Evolutionary conservation across 2,888 invertebrate species (phyloP), one percentile per base, ranked within the genome.

Genomic region (Leucophenga maculata): DNA sequence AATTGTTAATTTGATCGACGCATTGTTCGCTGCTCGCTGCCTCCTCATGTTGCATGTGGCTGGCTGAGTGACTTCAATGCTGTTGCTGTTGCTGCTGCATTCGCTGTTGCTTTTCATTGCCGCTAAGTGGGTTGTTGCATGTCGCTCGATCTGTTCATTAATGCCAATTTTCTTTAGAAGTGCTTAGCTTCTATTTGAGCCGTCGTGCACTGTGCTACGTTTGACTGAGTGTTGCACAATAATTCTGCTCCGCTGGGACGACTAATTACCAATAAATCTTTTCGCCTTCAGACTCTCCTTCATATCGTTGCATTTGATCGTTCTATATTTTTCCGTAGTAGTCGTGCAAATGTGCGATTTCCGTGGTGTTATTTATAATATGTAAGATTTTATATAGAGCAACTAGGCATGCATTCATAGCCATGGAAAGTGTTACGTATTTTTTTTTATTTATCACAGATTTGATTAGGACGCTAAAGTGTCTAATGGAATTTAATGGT

Each of bases 1-100:
- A 86, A 82, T 86, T 85, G 82, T 84, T 85, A 84, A 85, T 84
- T 84, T 84, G 82, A 77, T 78, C 84, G 84, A 83, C 80, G 79
- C 81, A 78, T 78, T 84, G 55, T 77, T 74, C 83, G 73, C 73
- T 80, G 72, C 76, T 71, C 72, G 62, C 16, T 68, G 16, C 67
- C 44, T 44, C 39, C 82, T 80, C 32, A n/a, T 31, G n/a, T 68
- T 69, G 67, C 64, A 22, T 55, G 68, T 26, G 2, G 26, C 4
- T 55, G 59, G 1, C 31, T 26, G 2, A 4, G 2, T 55, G 59
- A 6, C 31, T 59, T 20, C 26, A 31, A 11, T 16, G 59, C 16
- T 31, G 59, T 46, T 46, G 46, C 26, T 46, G 64, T 46, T 52
- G 52, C 6, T 32, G 32, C 14, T 65, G 32, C 18, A n/a, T n/a